These are phyloP conservation scores for Blennius ocellaris DNA, from an alignment of 2,113 vertebrate species.

Conservation along the genomic window DNA sequence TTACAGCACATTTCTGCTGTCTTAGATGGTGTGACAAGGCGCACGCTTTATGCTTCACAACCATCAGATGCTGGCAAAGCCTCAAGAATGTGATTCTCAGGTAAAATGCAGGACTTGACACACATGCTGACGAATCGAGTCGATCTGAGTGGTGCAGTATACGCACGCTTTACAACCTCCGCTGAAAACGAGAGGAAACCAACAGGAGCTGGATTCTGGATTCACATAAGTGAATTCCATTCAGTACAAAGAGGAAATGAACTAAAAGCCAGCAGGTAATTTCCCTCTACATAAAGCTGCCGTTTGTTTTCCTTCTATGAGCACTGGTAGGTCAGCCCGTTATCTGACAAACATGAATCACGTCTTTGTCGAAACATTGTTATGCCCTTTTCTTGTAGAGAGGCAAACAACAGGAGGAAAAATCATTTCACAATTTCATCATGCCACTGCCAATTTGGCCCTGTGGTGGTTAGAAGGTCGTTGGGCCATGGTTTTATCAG, in stretches of 20 bases:
- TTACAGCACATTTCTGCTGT: constrained; percentile 6
- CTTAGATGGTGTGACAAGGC: not conserved
- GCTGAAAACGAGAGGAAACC: not conserved
- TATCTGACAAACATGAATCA: constrained; percentile 24
- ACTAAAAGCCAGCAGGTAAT: constrained; percentile 21
- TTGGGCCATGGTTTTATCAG: constrained; percentile 53
- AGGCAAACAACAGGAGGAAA: constrained; percentile 27
- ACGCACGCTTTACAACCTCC: not conserved
- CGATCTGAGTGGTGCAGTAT: constrained; percentile 1
- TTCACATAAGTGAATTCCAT: not conserved
- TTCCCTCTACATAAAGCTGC: constrained; percentile 21
- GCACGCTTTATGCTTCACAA: not conserved
- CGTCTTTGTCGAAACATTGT: constrained; percentile 41
- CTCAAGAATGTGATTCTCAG: constrained; percentile 22
- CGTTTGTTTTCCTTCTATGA: constrained; percentile 15
- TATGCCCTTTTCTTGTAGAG: constrained; percentile 30
- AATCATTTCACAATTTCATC: constrained; percentile 38
- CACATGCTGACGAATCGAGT: not conserved
- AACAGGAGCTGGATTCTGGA: not conserved
- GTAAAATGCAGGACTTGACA: constrained; percentile 5
- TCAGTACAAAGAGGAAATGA: constrained; percentile 4
- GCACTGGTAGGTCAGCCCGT: constrained; percentile 26
- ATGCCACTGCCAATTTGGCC: constrained; percentile 49
- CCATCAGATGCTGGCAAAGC: constrained; percentile 6
- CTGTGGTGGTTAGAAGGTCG: constrained; percentile 53